Evolutionary conservation across 1,140 invertebrate species (phyloP).

Genomic region (Zelostemma sp.): DNA sequence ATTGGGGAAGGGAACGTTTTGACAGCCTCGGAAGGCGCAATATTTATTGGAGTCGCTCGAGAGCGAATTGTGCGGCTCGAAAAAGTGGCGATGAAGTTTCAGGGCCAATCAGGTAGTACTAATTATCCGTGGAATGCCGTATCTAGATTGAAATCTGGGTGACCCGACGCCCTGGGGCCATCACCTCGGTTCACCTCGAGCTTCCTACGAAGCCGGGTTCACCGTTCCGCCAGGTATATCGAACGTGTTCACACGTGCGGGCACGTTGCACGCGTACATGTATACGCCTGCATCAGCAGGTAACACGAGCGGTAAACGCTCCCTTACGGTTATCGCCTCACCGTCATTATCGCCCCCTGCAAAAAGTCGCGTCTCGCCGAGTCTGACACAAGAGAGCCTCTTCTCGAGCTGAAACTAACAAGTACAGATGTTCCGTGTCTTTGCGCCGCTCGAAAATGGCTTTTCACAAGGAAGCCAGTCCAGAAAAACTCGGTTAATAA

Average conservation of each 20-base stretch:
- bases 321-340: constrained; percentile 23
- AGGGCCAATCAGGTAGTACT: constrained; percentile 65
- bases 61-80: constrained; percentile 38
- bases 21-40: too few species aligned
- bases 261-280: constrained; percentile 6
- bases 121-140: constrained; percentile 69
- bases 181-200: constrained; percentile 62
- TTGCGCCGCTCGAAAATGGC: not conserved
- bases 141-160: constrained; percentile 71
- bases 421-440: not conserved
- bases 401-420: constrained; percentile 1
- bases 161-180: constrained; percentile 67
- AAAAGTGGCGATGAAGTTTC: constrained; percentile 58
- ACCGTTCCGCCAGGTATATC: constrained; percentile 25
- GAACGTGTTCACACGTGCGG: constrained; percentile 21
- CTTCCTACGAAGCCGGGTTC: constrained; percentile 42
- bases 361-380: constrained; percentile 1
- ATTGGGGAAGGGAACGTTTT: too few species aligned
- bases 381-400: not conserved
- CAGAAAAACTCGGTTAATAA: too few species aligned
- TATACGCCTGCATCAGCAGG: constrained; percentile 17
- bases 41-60: not conserved
- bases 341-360: constrained; percentile 1
- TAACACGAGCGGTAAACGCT: constrained; percentile 35
- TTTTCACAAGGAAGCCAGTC: too few species aligned